phyloP scores from a whole-genome alignment of 2,113 vertebrate genomes.

The Takifugu bimaculatus region DNA sequence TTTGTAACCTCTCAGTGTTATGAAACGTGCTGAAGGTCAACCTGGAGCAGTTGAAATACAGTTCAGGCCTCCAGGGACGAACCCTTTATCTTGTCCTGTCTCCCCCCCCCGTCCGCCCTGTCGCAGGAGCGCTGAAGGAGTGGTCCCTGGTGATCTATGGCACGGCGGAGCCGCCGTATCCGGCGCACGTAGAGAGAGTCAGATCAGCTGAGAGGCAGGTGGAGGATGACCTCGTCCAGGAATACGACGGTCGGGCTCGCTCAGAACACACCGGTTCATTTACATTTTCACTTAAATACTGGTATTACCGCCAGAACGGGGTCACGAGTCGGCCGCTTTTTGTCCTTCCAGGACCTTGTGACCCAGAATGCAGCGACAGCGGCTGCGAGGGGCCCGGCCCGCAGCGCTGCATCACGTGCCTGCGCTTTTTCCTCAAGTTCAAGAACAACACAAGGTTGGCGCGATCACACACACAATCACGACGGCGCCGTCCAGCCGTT shows the following conservation, averaged over 20 bases:
- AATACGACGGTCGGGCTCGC: constrained; percentile 81
- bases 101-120: not conserved
- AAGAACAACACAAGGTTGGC: constrained; percentile 90
- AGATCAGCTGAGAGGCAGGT: constrained; percentile 73
- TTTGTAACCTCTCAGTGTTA: constrained; percentile 17
- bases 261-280: constrained; percentile 4
- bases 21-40: constrained; percentile 19
- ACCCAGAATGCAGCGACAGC: constrained; percentile 88
- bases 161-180: constrained; percentile 83
- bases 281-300: not conserved
- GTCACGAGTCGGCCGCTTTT: not conserved
- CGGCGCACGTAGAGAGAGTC: constrained; percentile 72
- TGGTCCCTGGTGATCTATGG: constrained; percentile 93
- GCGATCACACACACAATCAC: constrained; percentile 5
- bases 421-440: constrained; percentile 91
- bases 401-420: constrained; percentile 88
- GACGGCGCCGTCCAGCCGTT: not conserved
- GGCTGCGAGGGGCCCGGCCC: constrained; percentile 92
- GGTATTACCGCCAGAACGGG: too few species aligned
- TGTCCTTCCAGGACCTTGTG: constrained; percentile 81
- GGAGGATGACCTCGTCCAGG: constrained; percentile 79
- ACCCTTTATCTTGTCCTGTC: constrained; percentile 15
- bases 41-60: constrained; percentile 12
- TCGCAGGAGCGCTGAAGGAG: constrained; percentile 82
- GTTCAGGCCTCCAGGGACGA: constrained; percentile 1